Percentiles rank a stretch among this genome's conserved stretches.
phyloP scores from a whole-genome alignment of 2,797 vertebrate species.

The Petrocephalus sullivani region DNA sequence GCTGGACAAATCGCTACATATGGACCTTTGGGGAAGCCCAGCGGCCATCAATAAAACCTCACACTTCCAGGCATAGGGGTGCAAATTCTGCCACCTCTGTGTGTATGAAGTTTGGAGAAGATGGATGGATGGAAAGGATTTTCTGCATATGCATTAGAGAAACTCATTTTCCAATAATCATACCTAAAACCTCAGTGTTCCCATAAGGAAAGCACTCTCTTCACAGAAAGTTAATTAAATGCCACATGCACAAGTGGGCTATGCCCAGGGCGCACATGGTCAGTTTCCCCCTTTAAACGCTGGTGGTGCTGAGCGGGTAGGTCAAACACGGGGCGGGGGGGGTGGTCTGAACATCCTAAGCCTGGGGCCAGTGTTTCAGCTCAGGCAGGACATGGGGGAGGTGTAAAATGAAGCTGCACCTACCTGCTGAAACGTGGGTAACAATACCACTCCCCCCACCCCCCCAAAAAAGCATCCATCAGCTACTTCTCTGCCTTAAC shows the following conservation, averaged over 20 bases:
- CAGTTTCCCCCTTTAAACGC: not conserved
- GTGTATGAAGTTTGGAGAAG: not conserved
- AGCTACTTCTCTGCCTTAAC: conserved; percentile 40
- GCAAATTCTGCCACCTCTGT: not conserved
- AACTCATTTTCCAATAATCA: not conserved
- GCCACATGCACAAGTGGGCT: not conserved
- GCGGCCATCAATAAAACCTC: not conserved
- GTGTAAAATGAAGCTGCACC: not conserved
- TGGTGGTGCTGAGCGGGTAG: not conserved
- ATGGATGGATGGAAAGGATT: not conserved
- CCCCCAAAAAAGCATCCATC: conserved; percentile 18
- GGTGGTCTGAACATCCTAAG: not conserved
- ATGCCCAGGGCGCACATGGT: not conserved
- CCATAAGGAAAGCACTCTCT: not conserved
- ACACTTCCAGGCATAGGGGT: not conserved
- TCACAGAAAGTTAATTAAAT: not conserved
- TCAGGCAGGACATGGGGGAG: not conserved
- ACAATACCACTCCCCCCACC: conserved; percentile 27
- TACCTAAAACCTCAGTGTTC: not conserved
- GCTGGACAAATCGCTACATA: no score
- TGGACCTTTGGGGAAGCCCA: no score
- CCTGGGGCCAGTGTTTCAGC: not conserved
- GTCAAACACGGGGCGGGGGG: not conserved
- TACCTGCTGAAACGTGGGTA: not conserved
- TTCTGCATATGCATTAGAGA: not conserved